These are phyloP conservation scores for Formica exsecta DNA, from an alignment of 1,140 invertebrate genomes.

Conservation along the genomic window DNA sequence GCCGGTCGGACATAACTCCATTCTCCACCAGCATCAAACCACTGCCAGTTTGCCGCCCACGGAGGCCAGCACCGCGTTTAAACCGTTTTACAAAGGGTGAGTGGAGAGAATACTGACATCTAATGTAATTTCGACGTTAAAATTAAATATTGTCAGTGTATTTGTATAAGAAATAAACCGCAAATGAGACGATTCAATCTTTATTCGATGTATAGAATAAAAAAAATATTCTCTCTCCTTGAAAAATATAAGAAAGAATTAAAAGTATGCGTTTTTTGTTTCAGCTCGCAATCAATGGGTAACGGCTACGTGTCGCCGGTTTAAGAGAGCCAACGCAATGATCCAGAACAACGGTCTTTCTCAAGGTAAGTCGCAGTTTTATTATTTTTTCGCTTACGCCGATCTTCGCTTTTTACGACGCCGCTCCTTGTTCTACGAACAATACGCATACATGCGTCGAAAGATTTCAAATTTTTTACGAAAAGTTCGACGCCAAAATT, in stretches of 20 bases:
- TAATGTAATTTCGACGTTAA: not conserved
- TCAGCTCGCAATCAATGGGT: slow-evolving; percentile 88
- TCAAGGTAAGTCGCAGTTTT: slow-evolving; percentile 77
- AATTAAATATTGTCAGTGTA: not conserved
- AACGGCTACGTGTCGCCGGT: slow-evolving; percentile 89
- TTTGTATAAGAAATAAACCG: not conserved
- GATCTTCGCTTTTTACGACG: not conserved
- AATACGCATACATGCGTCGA: not conserved
- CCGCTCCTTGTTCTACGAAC: not conserved
- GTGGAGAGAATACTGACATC: slow-evolving; percentile 63
- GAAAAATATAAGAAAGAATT: not conserved
- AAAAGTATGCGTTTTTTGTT: slow-evolving; percentile 70
- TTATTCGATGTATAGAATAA: not conserved
- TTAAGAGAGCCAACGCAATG: slow-evolving; percentile 78
- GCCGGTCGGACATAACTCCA: slow-evolving; percentile 82
- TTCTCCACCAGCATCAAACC: slow-evolving; percentile 85
- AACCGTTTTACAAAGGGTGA: slow-evolving; percentile 96
- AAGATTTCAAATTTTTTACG: not conserved
- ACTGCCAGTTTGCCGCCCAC: slow-evolving; percentile 84
- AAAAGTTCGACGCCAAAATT: not conserved
- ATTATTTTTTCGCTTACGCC: not conserved
- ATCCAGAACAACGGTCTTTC: slow-evolving; percentile 60
- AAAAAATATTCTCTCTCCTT: not conserved
- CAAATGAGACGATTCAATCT: not conserved
- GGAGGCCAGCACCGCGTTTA: slow-evolving; percentile 91